Evolutionary conservation across 2,113 vertebrate genomes (phyloP).

Genomic region (Crotalus horridus): DNA sequence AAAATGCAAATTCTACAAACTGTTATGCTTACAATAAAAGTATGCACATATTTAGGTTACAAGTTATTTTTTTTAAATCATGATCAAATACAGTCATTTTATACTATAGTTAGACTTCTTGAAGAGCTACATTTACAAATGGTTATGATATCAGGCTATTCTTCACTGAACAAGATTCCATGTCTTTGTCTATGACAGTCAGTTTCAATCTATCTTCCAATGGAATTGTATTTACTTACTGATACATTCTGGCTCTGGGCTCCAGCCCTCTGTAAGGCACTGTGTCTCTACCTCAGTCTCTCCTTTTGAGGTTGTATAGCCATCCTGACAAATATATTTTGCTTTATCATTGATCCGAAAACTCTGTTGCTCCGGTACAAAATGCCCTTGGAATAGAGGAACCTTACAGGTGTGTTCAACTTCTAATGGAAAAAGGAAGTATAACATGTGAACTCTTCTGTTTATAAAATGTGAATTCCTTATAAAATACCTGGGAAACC

Average conservation of each 20-base stretch:
- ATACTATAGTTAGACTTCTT: background rate
- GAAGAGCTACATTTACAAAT: background rate
- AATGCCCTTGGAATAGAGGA: background rate
- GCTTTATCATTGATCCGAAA: background rate
- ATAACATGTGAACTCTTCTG: background rate
- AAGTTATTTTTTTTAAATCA: background rate
- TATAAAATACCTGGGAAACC: background rate
- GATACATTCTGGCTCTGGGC: constrained; percentile 54
- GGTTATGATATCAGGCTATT: background rate
- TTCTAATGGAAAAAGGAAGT: background rate
- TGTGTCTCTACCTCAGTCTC: background rate
- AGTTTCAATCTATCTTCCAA: background rate
- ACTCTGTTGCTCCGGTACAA: background rate
- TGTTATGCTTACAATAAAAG: background rate
- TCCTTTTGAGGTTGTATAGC: constrained; percentile 56
- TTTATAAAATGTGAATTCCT: background rate
- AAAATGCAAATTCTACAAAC: background rate
- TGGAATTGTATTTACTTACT: constrained; percentile 57
- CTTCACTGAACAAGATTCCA: background rate
- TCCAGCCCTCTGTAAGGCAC: constrained; percentile 56
- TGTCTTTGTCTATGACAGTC: too few species aligned
- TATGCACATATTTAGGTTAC: background rate
- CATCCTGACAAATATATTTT: background rate
- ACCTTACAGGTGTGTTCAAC: background rate
- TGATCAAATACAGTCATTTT: background rate